Conservation (phyloP, 2,888 invertebrate genomes). For the Synanthedon formicaeformis region DNA sequence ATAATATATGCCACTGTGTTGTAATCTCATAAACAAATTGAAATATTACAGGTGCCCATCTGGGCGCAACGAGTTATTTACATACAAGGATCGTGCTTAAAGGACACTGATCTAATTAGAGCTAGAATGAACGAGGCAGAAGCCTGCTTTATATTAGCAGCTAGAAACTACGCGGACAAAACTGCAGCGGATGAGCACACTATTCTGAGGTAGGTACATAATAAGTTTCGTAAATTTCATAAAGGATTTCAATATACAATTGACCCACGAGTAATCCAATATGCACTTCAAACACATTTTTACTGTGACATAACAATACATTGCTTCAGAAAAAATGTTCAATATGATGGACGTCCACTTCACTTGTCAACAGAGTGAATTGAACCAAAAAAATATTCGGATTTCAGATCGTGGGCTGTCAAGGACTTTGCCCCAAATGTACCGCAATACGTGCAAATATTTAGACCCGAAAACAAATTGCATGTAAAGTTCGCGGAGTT, state of each 20-base stretch:
- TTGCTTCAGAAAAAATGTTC: no score
- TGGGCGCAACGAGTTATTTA: conserved; percentile 98
- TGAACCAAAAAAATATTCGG: not conserved
- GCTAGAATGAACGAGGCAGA: conserved; percentile 98
- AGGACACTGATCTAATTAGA: conserved; percentile 94
- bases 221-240: no score
- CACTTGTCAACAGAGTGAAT: no score
- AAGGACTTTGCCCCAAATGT: conserved; percentile 98
- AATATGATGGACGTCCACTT: no score
- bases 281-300: no score
- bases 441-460: conserved; percentile 98
- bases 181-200: conserved; percentile 90
- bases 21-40: no score
- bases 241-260: no score
- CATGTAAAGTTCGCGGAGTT: conserved; percentile 99
- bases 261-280: no score
- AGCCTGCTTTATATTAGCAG: conserved; percentile 96
- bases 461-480: conserved; percentile 97
- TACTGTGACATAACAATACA: no score
- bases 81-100: conserved; percentile 95
- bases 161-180: conserved; percentile 95
- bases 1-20: no score
- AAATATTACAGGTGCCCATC: conserved; percentile 80
- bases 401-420: conserved; percentile 92
- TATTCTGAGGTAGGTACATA: conserved; percentile 69